Percentiles rank a stretch among this genome's conserved stretches.
Evolutionary conservation across 2,113 vertebrate genomes (phyloP).

Genomic region (Calidris pygmaea): DNA sequence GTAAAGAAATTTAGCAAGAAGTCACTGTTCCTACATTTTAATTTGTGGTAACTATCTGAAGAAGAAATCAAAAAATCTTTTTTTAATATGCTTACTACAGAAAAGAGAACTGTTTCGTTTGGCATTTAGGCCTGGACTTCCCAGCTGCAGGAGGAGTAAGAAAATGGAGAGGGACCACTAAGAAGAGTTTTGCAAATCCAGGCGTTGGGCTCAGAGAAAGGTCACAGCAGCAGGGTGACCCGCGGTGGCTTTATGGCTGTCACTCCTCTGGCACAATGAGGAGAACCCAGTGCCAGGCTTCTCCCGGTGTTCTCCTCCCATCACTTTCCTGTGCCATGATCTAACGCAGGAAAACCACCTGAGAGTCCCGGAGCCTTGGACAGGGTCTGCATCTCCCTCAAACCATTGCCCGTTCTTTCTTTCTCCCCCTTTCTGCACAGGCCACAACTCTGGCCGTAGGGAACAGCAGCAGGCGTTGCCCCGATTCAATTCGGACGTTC

Average conservation of each 20-base stretch:
- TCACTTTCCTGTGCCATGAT: neutral
- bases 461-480: neutral
- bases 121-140: neutral
- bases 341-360: neutral
- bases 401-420: neutral
- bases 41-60: neutral
- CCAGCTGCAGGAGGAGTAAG: neutral
- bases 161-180: neutral
- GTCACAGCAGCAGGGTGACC: neutral
- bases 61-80: neutral
- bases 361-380: neutral
- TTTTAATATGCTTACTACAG: neutral
- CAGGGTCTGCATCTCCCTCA: neutral
- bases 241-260: fast-evolving
- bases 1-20: neutral
- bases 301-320: neutral
- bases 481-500: neutral
- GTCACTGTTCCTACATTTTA: neutral
- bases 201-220: neutral
- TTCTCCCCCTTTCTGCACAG: no score
- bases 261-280: neutral
- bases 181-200: neutral
- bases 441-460: neutral
- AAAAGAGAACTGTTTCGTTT: neutral
- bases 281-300: no score